phyloP scores from a whole-genome alignment of 2,113 vertebrate genomes.

The Crotophaga sulcirostris region DNA sequence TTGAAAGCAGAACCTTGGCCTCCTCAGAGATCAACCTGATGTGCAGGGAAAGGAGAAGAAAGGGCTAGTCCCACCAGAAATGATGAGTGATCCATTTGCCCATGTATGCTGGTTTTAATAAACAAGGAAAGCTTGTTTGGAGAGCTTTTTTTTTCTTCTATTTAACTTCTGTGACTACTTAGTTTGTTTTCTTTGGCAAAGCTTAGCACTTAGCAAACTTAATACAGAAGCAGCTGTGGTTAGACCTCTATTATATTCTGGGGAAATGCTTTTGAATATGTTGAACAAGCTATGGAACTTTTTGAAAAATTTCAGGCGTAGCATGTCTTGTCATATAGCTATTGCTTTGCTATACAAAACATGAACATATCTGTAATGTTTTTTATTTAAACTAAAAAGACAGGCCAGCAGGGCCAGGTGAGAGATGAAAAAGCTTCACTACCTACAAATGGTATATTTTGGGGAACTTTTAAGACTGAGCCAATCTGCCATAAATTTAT shows the following conservation, averaged over 20 bases:
- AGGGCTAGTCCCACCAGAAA: too few relatives aligned
- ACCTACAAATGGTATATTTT: not conserved
- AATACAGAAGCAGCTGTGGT: not conserved
- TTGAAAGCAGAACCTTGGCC: not conserved
- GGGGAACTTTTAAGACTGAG: not conserved
- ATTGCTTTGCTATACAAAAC: not conserved
- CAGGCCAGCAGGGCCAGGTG: not conserved
- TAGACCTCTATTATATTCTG: not conserved
- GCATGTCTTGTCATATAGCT: not conserved
- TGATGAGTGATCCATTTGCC: rapidly evolving
- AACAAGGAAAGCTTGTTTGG: too few relatives aligned
- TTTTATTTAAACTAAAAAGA: not conserved
- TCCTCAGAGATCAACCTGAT: not conserved
- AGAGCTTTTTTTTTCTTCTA: not conserved
- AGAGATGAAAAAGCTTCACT: not conserved
- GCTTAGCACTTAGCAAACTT: not conserved
- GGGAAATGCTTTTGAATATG: not conserved
- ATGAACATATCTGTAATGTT: not conserved
- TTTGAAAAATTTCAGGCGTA: not conserved
- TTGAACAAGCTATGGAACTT: not conserved
- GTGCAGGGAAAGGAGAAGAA: not conserved
- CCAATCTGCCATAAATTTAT: not conserved
- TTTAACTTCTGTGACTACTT: not conserved
- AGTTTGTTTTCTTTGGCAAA: not conserved
- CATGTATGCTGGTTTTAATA: not conserved